These are phyloP conservation scores for Nesidiocoris tenuis DNA, from an alignment of 2,888 invertebrate species.

Conservation along the genomic window DNA sequence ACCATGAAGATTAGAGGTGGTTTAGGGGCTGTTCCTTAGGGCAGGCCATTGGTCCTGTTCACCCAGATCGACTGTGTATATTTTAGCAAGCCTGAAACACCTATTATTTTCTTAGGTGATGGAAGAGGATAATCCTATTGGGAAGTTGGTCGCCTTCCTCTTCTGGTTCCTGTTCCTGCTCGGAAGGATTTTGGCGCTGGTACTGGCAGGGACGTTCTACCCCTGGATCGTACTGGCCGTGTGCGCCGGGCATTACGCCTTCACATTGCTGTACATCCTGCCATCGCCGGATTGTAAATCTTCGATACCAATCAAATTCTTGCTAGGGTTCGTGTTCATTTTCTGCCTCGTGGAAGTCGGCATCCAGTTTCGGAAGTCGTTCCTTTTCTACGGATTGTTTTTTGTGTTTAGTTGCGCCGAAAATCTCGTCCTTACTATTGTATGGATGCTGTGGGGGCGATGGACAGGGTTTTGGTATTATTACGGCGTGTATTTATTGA, in stretches of 20 bases:
- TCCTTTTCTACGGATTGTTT: constrained; percentile 69
- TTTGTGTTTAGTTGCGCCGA: constrained; percentile 66
- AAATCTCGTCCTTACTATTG: constrained; percentile 67
- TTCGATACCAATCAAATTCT: constrained; percentile 54
- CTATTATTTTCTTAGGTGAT: constrained; percentile 60
- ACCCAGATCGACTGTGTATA: too few species aligned
- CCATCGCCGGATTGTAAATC: constrained; percentile 60
- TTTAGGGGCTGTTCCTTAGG: too few species aligned
- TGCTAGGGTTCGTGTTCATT: constrained; percentile 72
- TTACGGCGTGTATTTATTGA: constrained; percentile 65
- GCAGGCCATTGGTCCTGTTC: too few species aligned
- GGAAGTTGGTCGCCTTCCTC: constrained; percentile 67
- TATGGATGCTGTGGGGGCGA: constrained; percentile 63
- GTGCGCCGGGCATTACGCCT: constrained; percentile 66
- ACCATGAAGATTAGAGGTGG: too few species aligned
- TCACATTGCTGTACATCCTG: constrained; percentile 66
- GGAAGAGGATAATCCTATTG: constrained; percentile 72
- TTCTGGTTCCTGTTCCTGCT: constrained; percentile 76
- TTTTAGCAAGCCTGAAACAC: too few species aligned
- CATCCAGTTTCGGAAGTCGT: constrained; percentile 71
- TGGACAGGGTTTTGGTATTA: constrained; percentile 70
- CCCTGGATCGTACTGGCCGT: constrained; percentile 55
- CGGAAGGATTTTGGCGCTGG: constrained; percentile 69
- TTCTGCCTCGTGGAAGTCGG: constrained; percentile 78
- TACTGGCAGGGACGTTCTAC: constrained; percentile 69